Conservation (phyloP, 1,140 invertebrate genomes). For the Leucophenga varia region DNA sequence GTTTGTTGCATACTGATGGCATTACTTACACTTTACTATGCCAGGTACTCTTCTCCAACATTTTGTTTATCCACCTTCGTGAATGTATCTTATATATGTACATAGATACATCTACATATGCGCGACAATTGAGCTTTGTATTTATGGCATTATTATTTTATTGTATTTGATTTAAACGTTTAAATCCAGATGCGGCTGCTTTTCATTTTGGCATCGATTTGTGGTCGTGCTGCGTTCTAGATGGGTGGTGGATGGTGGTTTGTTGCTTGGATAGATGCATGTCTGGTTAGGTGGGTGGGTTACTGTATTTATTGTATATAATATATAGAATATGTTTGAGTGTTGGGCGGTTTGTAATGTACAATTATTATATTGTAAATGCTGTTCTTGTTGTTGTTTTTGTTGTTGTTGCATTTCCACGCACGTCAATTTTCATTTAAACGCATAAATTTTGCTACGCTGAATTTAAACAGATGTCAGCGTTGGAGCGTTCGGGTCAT, state of each 20-base stretch:
- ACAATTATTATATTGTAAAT: slow-evolving; percentile 27
- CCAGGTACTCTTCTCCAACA: too few species aligned
- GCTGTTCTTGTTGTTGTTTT: slow-evolving; percentile 14
- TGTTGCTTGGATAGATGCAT: neutral
- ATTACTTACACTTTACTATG: too few species aligned
- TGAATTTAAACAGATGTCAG: slow-evolving; percentile 43
- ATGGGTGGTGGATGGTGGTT: neutral
- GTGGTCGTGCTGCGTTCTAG: slow-evolving; percentile 12
- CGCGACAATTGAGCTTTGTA: too few species aligned
- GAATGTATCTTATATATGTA: too few species aligned
- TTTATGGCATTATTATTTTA: slow-evolving; percentile 29
- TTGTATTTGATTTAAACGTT: slow-evolving; percentile 45
- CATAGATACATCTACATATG: too few species aligned
- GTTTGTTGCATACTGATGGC: too few species aligned
- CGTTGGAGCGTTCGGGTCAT: slow-evolving; percentile 23
- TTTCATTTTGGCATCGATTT: slow-evolving; percentile 21
- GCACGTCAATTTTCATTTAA: slow-evolving; percentile 16
- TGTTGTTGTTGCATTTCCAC: neutral
- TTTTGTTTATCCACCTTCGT: too few species aligned
- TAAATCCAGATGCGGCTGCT: slow-evolving; percentile 15
- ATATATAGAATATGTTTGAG: neutral
- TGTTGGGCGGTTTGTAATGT: too few species aligned
- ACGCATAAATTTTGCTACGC: slow-evolving; percentile 23
- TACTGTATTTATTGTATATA: neutral
- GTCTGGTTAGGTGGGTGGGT: neutral